A percentile compares a stretch with the other conserved stretches of the same genome.
phyloP scores from a whole-genome alignment of 2,797 vertebrate genomes.

The Erpetoichthys calabaricus region DNA sequence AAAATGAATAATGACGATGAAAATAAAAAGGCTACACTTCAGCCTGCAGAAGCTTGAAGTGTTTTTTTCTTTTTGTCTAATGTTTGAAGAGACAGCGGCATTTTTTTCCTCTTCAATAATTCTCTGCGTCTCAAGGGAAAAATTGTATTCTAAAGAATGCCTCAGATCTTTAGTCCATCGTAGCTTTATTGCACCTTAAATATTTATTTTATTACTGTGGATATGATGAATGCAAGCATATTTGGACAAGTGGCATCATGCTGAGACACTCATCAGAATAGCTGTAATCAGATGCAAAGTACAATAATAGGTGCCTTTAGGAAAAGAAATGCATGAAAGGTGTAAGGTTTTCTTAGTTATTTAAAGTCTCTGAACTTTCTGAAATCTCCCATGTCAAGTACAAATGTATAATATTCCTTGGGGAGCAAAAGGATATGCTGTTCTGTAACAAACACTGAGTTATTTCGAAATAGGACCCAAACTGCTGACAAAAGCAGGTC shows the following conservation, averaged over 20 bases:
- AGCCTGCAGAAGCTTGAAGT: too few species aligned
- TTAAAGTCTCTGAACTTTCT: background rate
- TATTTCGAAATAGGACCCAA: constrained; percentile 9
- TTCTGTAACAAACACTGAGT: constrained; percentile 2
- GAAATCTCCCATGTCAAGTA: background rate
- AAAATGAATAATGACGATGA: background rate
- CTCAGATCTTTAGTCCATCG: background rate
- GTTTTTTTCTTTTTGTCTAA: too few species aligned
- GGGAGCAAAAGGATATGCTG: background rate
- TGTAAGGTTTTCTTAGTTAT: background rate
- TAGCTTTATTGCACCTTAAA: constrained; percentile 2
- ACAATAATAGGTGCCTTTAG: constrained; percentile 1
- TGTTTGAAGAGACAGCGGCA: too few species aligned
- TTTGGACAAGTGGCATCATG: background rate
- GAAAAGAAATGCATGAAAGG: background rate
- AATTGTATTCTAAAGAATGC: background rate
- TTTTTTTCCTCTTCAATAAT: background rate
- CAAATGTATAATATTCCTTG: background rate
- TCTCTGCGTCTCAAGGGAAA: background rate
- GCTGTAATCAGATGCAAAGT: too few species aligned
- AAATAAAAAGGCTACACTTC: too few species aligned
- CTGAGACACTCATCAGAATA: background rate
- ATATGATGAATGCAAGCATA: constrained; percentile 1
- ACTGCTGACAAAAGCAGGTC: constrained; percentile 9
- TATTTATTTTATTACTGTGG: background rate